A percentile compares a stretch with the other conserved stretches of the same genome.
These are phyloP conservation scores for Synergus umbraculus DNA, from an alignment of 2,888 invertebrate genomes.

Conservation along the genomic window DNA sequence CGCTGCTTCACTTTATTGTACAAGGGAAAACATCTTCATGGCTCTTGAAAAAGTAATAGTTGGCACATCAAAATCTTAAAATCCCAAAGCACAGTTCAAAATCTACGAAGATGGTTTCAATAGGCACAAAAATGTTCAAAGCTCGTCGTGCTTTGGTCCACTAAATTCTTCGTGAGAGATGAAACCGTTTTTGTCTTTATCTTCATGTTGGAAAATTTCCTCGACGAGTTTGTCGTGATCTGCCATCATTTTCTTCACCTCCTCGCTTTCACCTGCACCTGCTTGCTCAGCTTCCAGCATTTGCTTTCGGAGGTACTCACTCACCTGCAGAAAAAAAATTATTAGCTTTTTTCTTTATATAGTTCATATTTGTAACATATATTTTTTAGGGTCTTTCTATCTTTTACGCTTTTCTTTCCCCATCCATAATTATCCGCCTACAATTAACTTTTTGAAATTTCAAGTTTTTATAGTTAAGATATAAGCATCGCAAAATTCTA, in stretches of 20 bases:
- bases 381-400: too few species aligned
- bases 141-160: constrained; percentile 98
- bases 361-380: too few species aligned
- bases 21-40: constrained; percentile 6
- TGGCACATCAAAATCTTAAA: background rate
- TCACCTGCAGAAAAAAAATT: constrained; percentile 82
- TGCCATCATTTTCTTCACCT: constrained; percentile 89
- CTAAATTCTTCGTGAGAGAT: constrained; percentile 98
- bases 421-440: too few species aligned
- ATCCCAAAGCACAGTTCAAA: constrained; percentile 28
- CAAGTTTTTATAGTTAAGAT: too few species aligned
- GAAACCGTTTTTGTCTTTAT: constrained; percentile 96
- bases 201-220: constrained; percentile 98
- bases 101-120: constrained; percentile 49
- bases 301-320: constrained; percentile 94
- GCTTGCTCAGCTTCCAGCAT: constrained; percentile 87
- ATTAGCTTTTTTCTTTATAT: background rate
- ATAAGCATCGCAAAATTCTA: too few species aligned
- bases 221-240: constrained; percentile 96
- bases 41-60: background rate
- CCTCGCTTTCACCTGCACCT: constrained; percentile 83
- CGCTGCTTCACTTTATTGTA: background rate
- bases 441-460: too few species aligned
- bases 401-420: too few species aligned
- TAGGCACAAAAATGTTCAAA: constrained; percentile 80